Evolutionary conservation across 2,797 vertebrate genomes (phyloP), one percentile per base, ranked within the genome.

Genomic region (Rallus crepitans): DNA sequence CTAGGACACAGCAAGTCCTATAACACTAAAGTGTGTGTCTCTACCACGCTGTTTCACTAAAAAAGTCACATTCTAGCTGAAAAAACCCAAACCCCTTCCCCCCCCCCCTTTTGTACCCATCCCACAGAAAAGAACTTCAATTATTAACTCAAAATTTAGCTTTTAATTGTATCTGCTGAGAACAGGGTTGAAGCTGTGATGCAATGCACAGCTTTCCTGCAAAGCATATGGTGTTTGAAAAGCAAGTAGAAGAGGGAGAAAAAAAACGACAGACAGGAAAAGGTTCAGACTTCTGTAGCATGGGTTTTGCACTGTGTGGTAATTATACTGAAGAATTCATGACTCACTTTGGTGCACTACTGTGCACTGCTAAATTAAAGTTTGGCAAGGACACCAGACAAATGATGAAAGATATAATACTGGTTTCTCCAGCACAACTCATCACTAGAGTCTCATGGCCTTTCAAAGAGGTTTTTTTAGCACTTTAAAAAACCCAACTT

Each of bases 341-440:
- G 98, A 98, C 96, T 98, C 97, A 98, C 79, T 90, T 90, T 80
- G 93, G 93, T 95, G 89, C 92, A 96, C 95, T 95, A 96, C 96
- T 94, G 94, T 93, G 93, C 6, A 3, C 95, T 96, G 86, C 94
- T 97, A 95, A 92, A 96, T 94, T 96, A 89, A 95, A 95, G 88
- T 87, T 94, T 97, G 96, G 97, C 97, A 95, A 88, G 89, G 88
- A 83, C 79, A 73, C 48, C 78, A 90, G 92, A 96, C 91, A 96
- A 97, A 97, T 60, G 82, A 93, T 94, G 94, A 95, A 95, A 97
- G 88, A 91, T 90, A 90, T 78, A 96, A 95, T 87, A 95, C 71
- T 91, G 92, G 95, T 95, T 97, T 97, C 94, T 88, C 81, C 33
- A 55, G 84, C 65, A 66, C 48, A 95, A 68, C 89, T 94, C 90